phyloP scores from a whole-genome alignment of 2,888 invertebrate species.

The Punctoribates punctum region DNA sequence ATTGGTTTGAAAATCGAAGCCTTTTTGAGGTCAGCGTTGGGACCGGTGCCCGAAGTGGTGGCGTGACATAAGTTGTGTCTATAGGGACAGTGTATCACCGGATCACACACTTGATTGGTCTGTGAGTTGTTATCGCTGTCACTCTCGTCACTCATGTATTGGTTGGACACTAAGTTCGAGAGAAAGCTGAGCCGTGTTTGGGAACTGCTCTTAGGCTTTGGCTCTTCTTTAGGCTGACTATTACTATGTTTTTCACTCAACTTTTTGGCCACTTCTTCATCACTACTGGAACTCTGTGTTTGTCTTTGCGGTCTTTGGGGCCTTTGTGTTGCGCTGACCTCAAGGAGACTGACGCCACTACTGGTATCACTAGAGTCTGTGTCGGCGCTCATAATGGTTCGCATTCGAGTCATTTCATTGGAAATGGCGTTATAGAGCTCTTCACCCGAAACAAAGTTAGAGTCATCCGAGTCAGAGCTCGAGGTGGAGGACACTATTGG shows the following conservation, averaged over 20 bases:
- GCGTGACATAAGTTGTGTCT: constrained; percentile 32
- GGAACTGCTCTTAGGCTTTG: neutral
- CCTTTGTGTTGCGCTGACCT: neutral
- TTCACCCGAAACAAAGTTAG: constrained; percentile 22
- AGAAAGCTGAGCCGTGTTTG: neutral
- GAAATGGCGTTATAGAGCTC: constrained; percentile 29
- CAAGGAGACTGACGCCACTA: neutral
- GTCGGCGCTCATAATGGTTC: neutral
- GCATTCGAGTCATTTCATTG: neutral
- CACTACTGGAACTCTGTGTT: constrained; percentile 18
- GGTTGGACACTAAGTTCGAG: neutral
- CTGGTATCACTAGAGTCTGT: constrained; percentile 18
- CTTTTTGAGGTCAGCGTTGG: neutral
- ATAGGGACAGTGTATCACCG: constrained; percentile 30
- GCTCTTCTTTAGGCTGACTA: neutral
- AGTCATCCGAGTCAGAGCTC: constrained; percentile 33
- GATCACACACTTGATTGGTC: neutral
- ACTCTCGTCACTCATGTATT: constrained; percentile 1
- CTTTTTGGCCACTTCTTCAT: constrained; percentile 5
- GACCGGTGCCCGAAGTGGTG: constrained; percentile 3
- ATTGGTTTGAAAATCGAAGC: constrained; percentile 16
- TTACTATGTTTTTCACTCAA: neutral
- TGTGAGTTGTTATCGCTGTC: neutral
- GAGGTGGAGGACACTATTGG: constrained; percentile 21
- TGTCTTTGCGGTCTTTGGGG: neutral